A percentile compares a stretch with the other conserved stretches of the same genome.
These are phyloP conservation scores for Deroplatys truncata DNA, from an alignment of 2,888 invertebrate species.

Conservation along the genomic window DNA sequence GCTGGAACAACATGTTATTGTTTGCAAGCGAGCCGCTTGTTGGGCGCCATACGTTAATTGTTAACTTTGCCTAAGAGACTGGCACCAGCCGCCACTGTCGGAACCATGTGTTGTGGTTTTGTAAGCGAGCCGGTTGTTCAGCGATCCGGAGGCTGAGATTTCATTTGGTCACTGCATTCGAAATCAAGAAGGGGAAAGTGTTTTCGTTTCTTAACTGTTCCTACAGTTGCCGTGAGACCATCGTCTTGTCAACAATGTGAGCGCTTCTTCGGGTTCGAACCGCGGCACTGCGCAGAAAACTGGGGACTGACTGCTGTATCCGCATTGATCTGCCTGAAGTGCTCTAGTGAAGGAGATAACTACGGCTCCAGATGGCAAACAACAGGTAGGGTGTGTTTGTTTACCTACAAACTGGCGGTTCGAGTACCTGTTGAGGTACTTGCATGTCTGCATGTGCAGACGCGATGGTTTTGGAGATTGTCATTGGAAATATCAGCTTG, in stretches of 20 bases:
- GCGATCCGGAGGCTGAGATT: not conserved
- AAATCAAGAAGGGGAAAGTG: not conserved
- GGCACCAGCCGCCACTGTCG: not conserved
- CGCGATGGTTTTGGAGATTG: too few relatives aligned
- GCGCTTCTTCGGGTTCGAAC: not conserved
- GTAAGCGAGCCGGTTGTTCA: not conserved
- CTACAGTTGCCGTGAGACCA: not conserved
- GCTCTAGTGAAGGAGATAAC: not conserved
- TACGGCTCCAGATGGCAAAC: not conserved
- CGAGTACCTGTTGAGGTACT: not conserved
- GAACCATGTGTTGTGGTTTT: not conserved
- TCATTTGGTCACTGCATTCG: not conserved
- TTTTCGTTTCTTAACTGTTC: not conserved
- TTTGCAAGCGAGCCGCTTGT: too few relatives aligned
- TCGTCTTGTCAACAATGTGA: not conserved
- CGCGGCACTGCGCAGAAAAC: not conserved
- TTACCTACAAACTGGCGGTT: not conserved
- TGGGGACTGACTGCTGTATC: not conserved
- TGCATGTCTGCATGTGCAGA: too few relatives aligned
- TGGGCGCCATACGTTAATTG: too few relatives aligned
- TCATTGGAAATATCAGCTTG: too few relatives aligned
- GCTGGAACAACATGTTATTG: too few relatives aligned
- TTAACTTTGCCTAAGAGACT: too few relatives aligned
- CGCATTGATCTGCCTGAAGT: not conserved
- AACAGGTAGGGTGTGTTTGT: not conserved